Evolutionary conservation across 2,888 invertebrate genomes (phyloP).

Genomic region (Drosophila paramelanica): DNA sequence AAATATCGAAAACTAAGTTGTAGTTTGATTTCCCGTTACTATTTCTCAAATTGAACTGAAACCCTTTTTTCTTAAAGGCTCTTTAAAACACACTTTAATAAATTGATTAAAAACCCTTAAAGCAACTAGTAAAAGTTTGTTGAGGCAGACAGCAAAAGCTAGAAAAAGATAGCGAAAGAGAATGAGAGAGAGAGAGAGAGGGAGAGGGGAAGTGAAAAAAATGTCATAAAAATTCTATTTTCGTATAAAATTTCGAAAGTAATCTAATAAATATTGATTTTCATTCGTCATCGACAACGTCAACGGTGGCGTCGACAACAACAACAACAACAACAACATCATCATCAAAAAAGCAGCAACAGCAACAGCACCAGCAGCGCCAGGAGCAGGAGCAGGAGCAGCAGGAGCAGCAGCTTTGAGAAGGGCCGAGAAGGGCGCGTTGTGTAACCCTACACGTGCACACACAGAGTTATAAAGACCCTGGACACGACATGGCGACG

Average conservation of each 20-base stretch:
- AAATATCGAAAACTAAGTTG: too few species aligned
- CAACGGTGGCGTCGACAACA: conserved; percentile 51
- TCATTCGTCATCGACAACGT: conserved; percentile 80
- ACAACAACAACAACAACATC: conserved; percentile 60
- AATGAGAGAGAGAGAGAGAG: conserved; percentile 16
- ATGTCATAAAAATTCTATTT: conserved; percentile 76
- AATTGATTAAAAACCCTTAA: conserved; percentile 56
- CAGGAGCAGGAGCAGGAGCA: conserved; percentile 24
- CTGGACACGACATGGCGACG: conserved; percentile 46
- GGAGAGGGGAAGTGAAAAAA: conserved; percentile 36
- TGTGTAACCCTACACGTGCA: conserved; percentile 76
- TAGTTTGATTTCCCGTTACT: not conserved
- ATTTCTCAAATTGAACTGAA: not conserved
- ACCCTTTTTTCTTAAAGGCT: conserved; percentile 6
- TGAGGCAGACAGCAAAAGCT: conserved; percentile 12
- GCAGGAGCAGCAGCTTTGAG: conserved; percentile 14
- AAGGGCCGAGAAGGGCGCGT: conserved; percentile 38
- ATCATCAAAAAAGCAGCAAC: conserved; percentile 47
- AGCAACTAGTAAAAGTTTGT: conserved; percentile 51
- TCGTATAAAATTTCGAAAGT: conserved; percentile 80
- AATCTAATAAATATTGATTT: conserved; percentile 84
- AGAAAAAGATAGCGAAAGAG: conserved; percentile 18
- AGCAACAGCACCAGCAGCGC: conserved; percentile 32
- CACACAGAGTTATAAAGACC: conserved; percentile 45
- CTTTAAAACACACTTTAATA: conserved; percentile 28